A percentile compares a stretch with the other conserved stretches of the same genome.
Conservation (phyloP, 1,140 invertebrate genomes). For the Polypedilum vanderplanki region DNA sequence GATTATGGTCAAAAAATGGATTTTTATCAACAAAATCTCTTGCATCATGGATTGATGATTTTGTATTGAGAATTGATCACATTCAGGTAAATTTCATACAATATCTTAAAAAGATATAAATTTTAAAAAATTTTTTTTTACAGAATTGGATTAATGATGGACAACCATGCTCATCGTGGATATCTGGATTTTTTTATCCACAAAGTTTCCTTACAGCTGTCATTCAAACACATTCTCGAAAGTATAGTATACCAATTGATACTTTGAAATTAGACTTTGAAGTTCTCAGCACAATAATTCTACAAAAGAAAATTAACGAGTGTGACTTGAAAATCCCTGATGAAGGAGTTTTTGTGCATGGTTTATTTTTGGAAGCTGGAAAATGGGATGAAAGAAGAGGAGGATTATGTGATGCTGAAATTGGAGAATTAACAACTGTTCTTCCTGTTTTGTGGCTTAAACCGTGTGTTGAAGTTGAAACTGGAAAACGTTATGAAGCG, state of each 20-base stretch:
- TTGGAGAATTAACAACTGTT: constrained; percentile 67
- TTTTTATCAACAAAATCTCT: constrained; percentile 82
- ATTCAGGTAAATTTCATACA: constrained; percentile 49
- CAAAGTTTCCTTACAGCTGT: constrained; percentile 85
- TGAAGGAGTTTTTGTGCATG: constrained; percentile 76
- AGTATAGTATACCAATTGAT: constrained; percentile 78
- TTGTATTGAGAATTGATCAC: constrained; percentile 69
- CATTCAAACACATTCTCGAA: constrained; percentile 76
- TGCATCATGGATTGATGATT: constrained; percentile 74
- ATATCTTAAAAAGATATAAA: too few relatives aligned
- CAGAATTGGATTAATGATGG: constrained; percentile 65
- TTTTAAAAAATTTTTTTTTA: constrained; percentile 31
- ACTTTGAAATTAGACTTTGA: constrained; percentile 72
- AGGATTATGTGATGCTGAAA: constrained; percentile 60
- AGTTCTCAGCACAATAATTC: constrained; percentile 49
- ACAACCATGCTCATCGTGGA: constrained; percentile 74
- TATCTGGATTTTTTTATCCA: constrained; percentile 85
- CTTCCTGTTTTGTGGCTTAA: constrained; percentile 69
- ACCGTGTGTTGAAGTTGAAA: constrained; percentile 45
- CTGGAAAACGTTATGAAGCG: constrained; percentile 54
- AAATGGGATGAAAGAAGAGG: constrained; percentile 63
- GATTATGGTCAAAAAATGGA: constrained; percentile 69
- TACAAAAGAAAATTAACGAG: constrained; percentile 59
- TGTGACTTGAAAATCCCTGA: constrained; percentile 51
- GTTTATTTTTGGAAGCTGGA: constrained; percentile 79